Evolutionary conservation across 2,797 vertebrate species (phyloP).

Genomic region (Chrosomus eos): DNA sequence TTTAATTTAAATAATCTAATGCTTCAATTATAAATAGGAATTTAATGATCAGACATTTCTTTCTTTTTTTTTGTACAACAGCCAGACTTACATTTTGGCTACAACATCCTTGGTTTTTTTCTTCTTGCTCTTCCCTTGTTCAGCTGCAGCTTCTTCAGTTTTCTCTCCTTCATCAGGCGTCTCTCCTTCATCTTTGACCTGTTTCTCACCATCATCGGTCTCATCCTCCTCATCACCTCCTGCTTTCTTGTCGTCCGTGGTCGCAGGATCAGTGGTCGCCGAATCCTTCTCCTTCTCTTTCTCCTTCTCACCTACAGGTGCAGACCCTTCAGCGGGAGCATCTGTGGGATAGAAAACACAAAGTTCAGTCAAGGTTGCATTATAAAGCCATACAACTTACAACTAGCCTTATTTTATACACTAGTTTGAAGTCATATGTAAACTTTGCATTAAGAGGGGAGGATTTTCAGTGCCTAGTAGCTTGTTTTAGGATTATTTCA

Average conservation of each 20-base stretch:
- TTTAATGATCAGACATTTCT: conserved; percentile 57
- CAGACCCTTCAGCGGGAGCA: conserved; percentile 85
- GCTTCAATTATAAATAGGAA: conserved; percentile 49
- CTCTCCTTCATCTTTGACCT: conserved; percentile 49
- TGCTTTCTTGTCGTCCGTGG: conserved; percentile 69
- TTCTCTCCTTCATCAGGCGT: conserved; percentile 51
- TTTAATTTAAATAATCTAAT: not conserved
- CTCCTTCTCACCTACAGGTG: conserved; percentile 84
- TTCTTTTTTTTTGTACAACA: conserved; percentile 22
- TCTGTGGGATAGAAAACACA: conserved; percentile 67
- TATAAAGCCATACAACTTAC: not conserved
- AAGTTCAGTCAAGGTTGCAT: not conserved
- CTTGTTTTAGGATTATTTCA: not conserved
- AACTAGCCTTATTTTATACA: not conserved
- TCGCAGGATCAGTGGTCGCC: conserved; percentile 75
- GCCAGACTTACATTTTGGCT: conserved; percentile 75
- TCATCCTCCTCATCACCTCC: conserved; percentile 75
- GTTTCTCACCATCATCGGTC: conserved; percentile 72
- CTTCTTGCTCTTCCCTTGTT: conserved; percentile 60
- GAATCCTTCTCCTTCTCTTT: conserved; percentile 36
- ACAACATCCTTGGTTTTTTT: conserved; percentile 56
- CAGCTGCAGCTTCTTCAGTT: conserved; percentile 50
- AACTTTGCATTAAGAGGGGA: not conserved
- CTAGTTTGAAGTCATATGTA: not conserved
- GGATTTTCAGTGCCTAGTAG: not conserved